Evolutionary conservation across 2,797 vertebrate species (phyloP).

Genomic region (Phataginus tetradactyla): DNA sequence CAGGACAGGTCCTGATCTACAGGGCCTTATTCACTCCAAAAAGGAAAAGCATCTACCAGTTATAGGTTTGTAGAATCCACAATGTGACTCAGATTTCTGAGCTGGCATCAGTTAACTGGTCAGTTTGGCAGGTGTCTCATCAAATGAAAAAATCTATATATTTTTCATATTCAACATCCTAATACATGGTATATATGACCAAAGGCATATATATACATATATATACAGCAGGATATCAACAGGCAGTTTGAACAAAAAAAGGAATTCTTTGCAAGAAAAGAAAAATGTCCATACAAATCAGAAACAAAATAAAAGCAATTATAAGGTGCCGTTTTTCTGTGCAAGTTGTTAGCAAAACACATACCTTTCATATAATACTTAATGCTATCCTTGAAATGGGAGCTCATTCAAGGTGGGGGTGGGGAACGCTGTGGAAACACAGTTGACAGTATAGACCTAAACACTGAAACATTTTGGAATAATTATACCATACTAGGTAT

Average conservation of each 20-base stretch:
- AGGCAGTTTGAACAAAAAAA: neutral
- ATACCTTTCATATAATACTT: neutral
- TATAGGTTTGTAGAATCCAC: neutral
- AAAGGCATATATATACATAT: neutral
- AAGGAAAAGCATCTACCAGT: neutral
- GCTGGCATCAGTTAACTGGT: neutral
- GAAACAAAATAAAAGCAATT: neutral
- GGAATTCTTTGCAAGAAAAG: neutral
- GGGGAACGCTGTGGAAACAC: neutral
- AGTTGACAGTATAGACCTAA: neutral
- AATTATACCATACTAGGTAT: neutral
- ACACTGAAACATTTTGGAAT: neutral
- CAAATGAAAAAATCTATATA: neutral
- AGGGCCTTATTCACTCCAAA: neutral
- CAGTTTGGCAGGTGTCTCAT: neutral
- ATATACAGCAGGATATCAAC: neutral
- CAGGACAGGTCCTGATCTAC: neutral
- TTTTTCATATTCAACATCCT: neutral
- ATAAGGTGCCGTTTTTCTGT: neutral
- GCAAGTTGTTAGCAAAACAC: neutral
- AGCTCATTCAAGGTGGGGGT: rapidly evolving
- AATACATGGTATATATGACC: neutral
- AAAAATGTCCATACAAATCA: neutral
- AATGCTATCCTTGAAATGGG: neutral
- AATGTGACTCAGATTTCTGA: neutral